A percentile compares a stretch with the other conserved stretches of the same genome.
Evolutionary conservation across 2,888 invertebrate genomes (phyloP).

Genomic region (Bruchidius siliquastri): DNA sequence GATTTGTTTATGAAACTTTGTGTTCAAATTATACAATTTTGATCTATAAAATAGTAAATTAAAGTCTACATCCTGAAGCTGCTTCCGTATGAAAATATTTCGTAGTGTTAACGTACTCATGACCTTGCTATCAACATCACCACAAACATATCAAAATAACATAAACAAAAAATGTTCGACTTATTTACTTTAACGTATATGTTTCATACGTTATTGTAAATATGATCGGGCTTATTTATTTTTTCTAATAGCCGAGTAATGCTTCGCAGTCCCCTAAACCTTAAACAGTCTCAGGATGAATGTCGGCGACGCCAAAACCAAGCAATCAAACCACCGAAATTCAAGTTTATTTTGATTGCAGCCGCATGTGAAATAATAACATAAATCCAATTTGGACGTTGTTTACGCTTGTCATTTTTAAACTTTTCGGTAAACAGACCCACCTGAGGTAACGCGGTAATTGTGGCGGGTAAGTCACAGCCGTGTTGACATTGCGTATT

Average conservation of each 20-base stretch:
- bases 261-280: no score
- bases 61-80: no score
- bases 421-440: background rate
- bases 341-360: no score
- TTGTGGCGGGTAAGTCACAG: background rate
- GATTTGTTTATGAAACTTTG: no score
- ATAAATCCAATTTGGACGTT: background rate
- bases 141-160: background rate
- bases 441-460: background rate
- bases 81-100: no score
- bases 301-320: no score
- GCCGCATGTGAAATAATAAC: background rate
- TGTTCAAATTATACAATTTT: no score
- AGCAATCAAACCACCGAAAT: no score
- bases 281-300: no score
- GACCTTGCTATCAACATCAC: background rate
- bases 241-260: no score
- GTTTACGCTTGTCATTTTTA: background rate
- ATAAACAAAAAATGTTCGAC: background rate
- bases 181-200: background rate
- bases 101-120: background rate
- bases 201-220: background rate
- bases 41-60: no score
- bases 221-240: no score
- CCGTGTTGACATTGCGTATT: background rate